Evolutionary conservation across 2,797 vertebrate species (phyloP), one percentile per base, ranked within the genome.

Genomic region (Brachyalestes nurse): DNA sequence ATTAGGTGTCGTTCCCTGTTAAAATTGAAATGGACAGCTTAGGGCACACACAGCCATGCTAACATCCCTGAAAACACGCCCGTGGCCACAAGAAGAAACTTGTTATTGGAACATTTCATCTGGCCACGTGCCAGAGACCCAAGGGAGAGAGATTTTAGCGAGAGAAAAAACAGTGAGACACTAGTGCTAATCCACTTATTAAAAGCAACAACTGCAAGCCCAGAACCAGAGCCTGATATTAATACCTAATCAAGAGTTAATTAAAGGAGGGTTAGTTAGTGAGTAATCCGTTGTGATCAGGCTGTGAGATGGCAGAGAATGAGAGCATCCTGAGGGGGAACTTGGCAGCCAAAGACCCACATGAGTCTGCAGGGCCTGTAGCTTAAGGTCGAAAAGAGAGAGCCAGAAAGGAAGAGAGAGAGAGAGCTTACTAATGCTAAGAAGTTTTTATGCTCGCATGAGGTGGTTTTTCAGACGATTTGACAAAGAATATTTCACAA

Each of bases 151-250:
- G 86, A 84, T 81, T 78, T 80, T 79, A 89, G 77, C 79, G 84
- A 70, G 81, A 82, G 75, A 67, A 60, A 34, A 78, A 79, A 74
- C 42, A 71, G 57, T 58, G 79, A 91, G 88, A 89, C 88, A 87
- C 89, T 90, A 88, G 86, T 55, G 64, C 88, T 93, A 93, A 94
- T 93, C 93, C 90, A 93, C 92, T 93, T 93, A 93, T 92, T 93
- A 91, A 92, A 82, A 85, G 90, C 91, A 91, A 92, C 88, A 91
- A 93, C 90, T 91, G 90, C 89, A 90, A 87, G 90, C 70, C 87
- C 85, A 81, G 86, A 79, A 91, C 88, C 83, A 79, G 80, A 72
- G 87, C 87, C 88, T 89, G 91, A 93, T 91, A 93, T 93, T 91
- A 93, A 93, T 91, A 92, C 87, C 91, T 91, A 90, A 92, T 92